Evolutionary conservation across 2,797 vertebrate species (phyloP).

Genomic region (Otolemur crassicaudatus): DNA sequence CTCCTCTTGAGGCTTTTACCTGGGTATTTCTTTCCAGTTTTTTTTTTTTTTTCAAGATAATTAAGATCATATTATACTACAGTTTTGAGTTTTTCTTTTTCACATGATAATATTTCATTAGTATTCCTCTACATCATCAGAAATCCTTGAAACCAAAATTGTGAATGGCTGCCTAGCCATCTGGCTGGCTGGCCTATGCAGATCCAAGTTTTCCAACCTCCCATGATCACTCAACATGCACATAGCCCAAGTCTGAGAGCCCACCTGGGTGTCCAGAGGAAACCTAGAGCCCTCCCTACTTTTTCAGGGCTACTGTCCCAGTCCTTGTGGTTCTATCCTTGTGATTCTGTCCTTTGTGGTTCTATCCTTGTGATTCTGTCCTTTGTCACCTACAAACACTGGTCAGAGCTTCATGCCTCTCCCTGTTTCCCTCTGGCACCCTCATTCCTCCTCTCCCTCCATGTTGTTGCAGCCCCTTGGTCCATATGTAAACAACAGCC

Average conservation of each 20-base stretch:
- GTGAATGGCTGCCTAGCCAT: not conserved
- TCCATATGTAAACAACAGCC: not conserved
- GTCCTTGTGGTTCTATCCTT: not conserved
- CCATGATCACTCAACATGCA: not conserved
- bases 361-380: not conserved
- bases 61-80: not conserved
- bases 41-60: not conserved
- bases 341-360: not conserved
- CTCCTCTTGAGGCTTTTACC: not conserved
- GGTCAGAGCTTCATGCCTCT: not conserved
- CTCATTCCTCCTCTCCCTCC: not conserved
- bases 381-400: not conserved
- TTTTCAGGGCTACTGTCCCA: not conserved
- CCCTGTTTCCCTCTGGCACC: not conserved
- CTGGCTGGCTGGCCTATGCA: not conserved
- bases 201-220: not conserved
- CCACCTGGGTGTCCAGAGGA: not conserved
- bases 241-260: not conserved
- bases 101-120: not conserved
- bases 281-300: not conserved
- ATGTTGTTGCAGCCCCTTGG: not conserved
- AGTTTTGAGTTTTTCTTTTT: constrained; percentile 23
- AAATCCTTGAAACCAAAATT: constrained; percentile 35
- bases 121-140: not conserved
- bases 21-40: not conserved